phyloP scores from a whole-genome alignment of 2,797 vertebrate species.

The Streptopelia turtur region DNA sequence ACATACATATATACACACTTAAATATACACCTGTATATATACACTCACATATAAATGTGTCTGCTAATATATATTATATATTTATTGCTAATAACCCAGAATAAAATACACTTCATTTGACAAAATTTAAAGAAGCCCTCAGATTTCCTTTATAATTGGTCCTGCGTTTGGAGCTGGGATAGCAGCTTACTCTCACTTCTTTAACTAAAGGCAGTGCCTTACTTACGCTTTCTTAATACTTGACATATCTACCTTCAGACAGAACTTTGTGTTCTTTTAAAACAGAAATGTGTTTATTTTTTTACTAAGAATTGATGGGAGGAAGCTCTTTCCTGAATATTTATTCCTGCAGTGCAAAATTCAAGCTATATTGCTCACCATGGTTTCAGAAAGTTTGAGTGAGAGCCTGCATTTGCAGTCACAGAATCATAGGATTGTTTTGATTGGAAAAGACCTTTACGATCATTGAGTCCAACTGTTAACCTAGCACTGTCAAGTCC shows the following conservation, averaged over 20 bases:
- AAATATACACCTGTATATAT: no score
- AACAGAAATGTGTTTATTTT: not conserved
- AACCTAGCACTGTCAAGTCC: no score
- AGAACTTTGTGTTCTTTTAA: not conserved
- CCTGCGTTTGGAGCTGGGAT: not conserved
- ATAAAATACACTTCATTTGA: not conserved
- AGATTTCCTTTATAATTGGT: not conserved
- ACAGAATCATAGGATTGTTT: no score
- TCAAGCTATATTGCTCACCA: not conserved
- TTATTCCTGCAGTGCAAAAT: not conserved
- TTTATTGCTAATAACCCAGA: not conserved
- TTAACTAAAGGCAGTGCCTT: not conserved
- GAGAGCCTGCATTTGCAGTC: not conserved
- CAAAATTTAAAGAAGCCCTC: not conserved
- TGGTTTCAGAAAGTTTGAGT: not conserved
- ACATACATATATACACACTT: not conserved
- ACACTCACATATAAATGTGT: not conserved
- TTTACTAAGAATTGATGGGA: not conserved
- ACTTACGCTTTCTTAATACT: not conserved
- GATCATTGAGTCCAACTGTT: no score
- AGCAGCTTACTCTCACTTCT: not conserved
- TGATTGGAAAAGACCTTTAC: no score
- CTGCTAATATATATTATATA: not conserved
- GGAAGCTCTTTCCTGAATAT: not conserved
- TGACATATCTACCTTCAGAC: not conserved